These are phyloP conservation scores for Corythornis cristatus DNA, from an alignment of 2,113 vertebrate species.

Conservation along the genomic window DNA sequence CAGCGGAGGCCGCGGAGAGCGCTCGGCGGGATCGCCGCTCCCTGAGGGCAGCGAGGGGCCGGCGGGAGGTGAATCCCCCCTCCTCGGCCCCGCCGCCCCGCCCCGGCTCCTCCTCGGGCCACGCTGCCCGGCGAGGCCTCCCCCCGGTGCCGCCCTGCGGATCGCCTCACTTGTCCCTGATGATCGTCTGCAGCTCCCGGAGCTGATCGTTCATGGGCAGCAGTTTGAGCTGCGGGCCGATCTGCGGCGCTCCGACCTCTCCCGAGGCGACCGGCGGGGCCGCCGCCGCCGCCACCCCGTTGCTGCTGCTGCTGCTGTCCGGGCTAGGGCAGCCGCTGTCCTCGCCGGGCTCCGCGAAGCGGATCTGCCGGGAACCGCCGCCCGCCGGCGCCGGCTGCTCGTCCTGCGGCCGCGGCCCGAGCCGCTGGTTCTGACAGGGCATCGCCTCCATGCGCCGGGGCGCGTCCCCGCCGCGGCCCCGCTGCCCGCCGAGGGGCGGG, in stretches of 20 bases:
- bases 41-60: not conserved
- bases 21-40: not conserved
- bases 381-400: conserved; percentile 45
- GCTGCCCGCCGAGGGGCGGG: not conserved
- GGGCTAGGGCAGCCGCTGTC: conserved; percentile 34
- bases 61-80: not conserved
- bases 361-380: conserved; percentile 73
- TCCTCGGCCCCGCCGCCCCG: not conserved
- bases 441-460: conserved; percentile 68
- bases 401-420: conserved; percentile 62
- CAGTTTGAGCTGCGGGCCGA: conserved; percentile 85
- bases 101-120: not conserved
- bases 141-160: not conserved
- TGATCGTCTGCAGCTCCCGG: conserved; percentile 91
- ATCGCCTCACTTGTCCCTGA: conserved; percentile 87
- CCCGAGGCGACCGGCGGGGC: not conserved
- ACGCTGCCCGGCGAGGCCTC: not conserved
- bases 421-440: conserved; percentile 83
- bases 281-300: not conserved
- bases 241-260: conserved; percentile 5
- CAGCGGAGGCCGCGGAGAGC: not conserved
- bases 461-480: not conserved
- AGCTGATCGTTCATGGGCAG: conserved; percentile 94
- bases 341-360: conserved; percentile 74
- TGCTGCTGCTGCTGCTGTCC: conserved; percentile 2